Conservation (phyloP, 2,888 invertebrate genomes). For the Catocala nupta region DNA sequence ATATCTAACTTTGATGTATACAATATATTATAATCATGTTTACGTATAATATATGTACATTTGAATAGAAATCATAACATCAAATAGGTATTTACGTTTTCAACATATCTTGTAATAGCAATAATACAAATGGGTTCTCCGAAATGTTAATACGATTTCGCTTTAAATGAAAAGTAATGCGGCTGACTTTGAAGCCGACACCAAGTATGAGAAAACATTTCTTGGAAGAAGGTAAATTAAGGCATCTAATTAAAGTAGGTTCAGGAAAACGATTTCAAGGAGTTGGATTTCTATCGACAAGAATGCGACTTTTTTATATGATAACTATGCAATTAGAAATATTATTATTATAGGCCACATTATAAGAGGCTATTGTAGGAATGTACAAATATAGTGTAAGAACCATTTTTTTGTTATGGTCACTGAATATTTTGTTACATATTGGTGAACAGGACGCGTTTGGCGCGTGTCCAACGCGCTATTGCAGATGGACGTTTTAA, state of each 20-base stretch:
- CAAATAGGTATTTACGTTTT: no score
- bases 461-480: slow-evolving; percentile 64
- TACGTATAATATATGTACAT: no score
- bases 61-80: no score
- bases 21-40: no score
- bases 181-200: slow-evolving; percentile 8
- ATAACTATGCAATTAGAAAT: no score
- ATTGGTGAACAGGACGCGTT: slow-evolving; percentile 26
- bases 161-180: slow-evolving; percentile 8
- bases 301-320: no score
- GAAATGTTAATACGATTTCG: slow-evolving; percentile 13
- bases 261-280: background rate
- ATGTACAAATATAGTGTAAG: no score
- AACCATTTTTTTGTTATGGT: background rate
- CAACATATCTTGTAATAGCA: background rate
- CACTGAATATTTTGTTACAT: slow-evolving; percentile 13
- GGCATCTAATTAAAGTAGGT: background rate
- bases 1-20: no score
- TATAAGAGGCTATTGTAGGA: no score
- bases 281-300: no score
- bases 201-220: slow-evolving; percentile 21
- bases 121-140: slow-evolving; percentile 9
- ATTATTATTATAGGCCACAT: no score
- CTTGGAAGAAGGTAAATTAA: background rate
- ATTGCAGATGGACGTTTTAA: slow-evolving; percentile 61